Evolutionary conservation across 2,113 vertebrate species (phyloP).

Genomic region (Daubentonia madagascariensis): DNA sequence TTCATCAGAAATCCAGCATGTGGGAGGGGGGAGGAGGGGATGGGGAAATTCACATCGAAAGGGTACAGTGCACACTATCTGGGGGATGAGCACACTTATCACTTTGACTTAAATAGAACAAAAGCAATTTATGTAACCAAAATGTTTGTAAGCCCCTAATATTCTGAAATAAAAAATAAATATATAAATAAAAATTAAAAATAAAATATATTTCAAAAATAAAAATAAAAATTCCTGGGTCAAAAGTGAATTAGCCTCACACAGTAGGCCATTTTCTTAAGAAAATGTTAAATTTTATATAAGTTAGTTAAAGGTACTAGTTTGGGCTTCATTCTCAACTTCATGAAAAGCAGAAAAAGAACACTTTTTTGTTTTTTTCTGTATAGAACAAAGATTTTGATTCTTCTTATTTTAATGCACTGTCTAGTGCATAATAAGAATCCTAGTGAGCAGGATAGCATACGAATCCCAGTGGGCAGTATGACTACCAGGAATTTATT

Average conservation of each 20-base stretch:
- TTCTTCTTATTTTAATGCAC: background rate
- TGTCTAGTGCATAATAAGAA: background rate
- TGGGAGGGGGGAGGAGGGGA: no score
- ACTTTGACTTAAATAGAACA: no score
- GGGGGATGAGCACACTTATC: no score
- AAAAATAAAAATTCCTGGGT: no score
- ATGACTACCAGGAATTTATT: background rate
- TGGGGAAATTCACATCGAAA: no score
- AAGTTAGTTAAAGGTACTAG: background rate
- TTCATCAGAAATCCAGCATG: no score
- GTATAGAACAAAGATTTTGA: background rate
- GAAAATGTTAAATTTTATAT: background rate
- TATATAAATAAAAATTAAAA: no score
- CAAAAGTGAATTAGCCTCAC: background rate
- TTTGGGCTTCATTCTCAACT: background rate
- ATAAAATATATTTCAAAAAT: no score
- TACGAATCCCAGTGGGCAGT: background rate
- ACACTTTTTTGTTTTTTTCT: background rate
- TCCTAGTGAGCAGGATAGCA: accelerated
- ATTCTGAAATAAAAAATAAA: no score
- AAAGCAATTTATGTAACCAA: no score
- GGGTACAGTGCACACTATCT: no score
- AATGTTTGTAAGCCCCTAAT: no score
- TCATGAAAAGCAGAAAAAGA: background rate
- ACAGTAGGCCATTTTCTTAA: background rate